phyloP scores from a whole-genome alignment of 2,797 vertebrate species.

The Siniperca undulata region DNA sequence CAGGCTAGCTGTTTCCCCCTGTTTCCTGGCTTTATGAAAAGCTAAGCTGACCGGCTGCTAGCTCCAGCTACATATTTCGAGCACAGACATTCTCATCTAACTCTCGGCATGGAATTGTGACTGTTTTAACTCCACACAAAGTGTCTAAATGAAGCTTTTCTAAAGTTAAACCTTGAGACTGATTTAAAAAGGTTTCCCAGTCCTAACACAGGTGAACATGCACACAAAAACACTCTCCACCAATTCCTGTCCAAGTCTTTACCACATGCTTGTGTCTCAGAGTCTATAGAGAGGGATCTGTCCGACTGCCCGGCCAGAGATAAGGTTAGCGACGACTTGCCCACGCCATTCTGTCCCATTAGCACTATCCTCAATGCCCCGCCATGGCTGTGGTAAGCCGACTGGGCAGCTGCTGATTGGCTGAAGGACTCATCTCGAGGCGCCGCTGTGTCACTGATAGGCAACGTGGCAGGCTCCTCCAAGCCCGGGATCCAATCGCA shows the following conservation, averaged over 20 bases:
- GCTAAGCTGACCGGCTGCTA: neutral
- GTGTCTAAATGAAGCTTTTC: neutral
- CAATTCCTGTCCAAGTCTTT: slow-evolving; percentile 60
- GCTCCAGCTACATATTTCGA: no score
- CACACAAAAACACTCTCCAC: slow-evolving; percentile 28
- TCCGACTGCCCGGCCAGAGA: slow-evolving; percentile 88
- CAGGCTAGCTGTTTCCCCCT: neutral
- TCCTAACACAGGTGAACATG: neutral
- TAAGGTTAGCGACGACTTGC: slow-evolving; percentile 91
- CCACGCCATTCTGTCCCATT: slow-evolving; percentile 92
- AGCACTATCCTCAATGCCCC: slow-evolving; percentile 87
- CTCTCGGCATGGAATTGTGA: neutral
- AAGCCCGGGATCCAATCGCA: slow-evolving; percentile 86
- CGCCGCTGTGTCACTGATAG: slow-evolving; percentile 78
- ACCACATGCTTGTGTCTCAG: slow-evolving; percentile 86
- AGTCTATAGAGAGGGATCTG: slow-evolving; percentile 87
- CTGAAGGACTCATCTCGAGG: slow-evolving; percentile 83
- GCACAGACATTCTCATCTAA: neutral
- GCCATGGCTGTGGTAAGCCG: slow-evolving; percentile 76
- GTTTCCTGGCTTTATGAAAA: neutral
- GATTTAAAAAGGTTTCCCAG: neutral
- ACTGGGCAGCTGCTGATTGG: slow-evolving; percentile 66
- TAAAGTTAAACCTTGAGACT: neutral
- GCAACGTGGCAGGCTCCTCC: slow-evolving; percentile 78
- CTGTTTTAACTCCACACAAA: neutral